Evolutionary conservation across 2,113 vertebrate species (phyloP), one percentile per base, ranked within the genome.

Genomic region (Bambusicola thoracicus): DNA sequence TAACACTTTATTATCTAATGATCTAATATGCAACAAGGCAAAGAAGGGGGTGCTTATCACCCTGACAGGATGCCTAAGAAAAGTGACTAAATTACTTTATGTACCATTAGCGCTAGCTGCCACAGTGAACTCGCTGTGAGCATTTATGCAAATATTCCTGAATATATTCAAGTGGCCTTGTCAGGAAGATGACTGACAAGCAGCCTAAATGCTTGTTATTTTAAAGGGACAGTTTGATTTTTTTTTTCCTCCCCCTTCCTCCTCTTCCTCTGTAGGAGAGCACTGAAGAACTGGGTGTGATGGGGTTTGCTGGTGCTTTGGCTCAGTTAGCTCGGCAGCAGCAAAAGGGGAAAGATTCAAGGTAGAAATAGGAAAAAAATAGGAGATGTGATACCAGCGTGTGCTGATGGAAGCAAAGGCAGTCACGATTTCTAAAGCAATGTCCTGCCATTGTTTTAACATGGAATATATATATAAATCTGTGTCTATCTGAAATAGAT

Each of bases 1-100:
- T 96, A 98, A 97, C 97, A 97, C 97, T 98, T 98, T 98, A 98
- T 98, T 98, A 98, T 98, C 97, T 97, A 98, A 98, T 98, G 98
- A 98, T 98, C 97, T 98, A 98, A 98, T 98, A 98, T 97, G 97
- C 98, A 98, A 97, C 97, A 97, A 98, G 97, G 97, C 97, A 96
- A 97, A 97, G 97, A 97, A 97, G 96, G 97, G 73, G 94, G 95
- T 83, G 97, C 97, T 97, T 97, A 97, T 98, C 97, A 98, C 97
- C 87, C 97, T 98, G 98, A 98, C 97, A 96, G 97, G 96, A 97
- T 96, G 97, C 97, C 49, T 95, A 91, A 96, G 97, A 97, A 98
- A 98, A 98, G 97, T 97, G 97, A 98, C 98, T 98, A 98, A 98
- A 98, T 98, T 97, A 98, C 98, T 98, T 97, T 97, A 97, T 97